Evolutionary conservation across 2,797 vertebrate genomes (phyloP).

Genomic region (Pterois miles): DNA sequence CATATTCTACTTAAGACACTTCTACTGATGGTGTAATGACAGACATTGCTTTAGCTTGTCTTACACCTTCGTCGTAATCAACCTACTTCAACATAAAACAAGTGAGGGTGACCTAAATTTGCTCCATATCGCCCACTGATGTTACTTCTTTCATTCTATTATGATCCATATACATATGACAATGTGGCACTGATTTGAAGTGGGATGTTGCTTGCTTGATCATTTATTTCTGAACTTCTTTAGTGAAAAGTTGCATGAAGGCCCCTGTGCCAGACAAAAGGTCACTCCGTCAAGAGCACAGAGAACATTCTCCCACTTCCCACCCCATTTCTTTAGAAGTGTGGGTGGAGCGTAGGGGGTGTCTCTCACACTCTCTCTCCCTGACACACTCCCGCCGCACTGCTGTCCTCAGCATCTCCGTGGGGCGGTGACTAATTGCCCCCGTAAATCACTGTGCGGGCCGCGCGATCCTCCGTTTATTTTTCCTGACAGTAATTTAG

Average conservation of each 20-base stretch:
- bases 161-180: constrained; percentile 60
- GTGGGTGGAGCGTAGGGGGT: constrained; percentile 63
- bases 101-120: constrained; percentile 68
- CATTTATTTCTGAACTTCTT: constrained; percentile 41
- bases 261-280: constrained; percentile 63
- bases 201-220: constrained; percentile 40
- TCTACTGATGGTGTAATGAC: constrained; percentile 51
- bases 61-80: constrained; percentile 65
- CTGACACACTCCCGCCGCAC: constrained; percentile 79
- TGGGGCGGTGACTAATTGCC: constrained; percentile 99
- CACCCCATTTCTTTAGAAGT: constrained; percentile 55
- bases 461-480: constrained; percentile 94
- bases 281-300: constrained; percentile 72
- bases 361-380: constrained; percentile 67
- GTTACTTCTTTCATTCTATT: constrained; percentile 69
- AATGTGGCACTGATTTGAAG: constrained; percentile 53
- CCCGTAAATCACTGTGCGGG: constrained; percentile 96
- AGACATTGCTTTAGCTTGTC: constrained; percentile 70
- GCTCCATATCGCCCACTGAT: constrained; percentile 62
- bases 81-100: constrained; percentile 55
- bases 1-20: constrained; percentile 57
- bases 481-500: constrained; percentile 99
- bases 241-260: constrained; percentile 59
- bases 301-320: constrained; percentile 57
- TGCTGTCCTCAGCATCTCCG: constrained; percentile 92